Evolutionary conservation across 2,113 vertebrate species (phyloP).

Genomic region (Callipepla californica): DNA sequence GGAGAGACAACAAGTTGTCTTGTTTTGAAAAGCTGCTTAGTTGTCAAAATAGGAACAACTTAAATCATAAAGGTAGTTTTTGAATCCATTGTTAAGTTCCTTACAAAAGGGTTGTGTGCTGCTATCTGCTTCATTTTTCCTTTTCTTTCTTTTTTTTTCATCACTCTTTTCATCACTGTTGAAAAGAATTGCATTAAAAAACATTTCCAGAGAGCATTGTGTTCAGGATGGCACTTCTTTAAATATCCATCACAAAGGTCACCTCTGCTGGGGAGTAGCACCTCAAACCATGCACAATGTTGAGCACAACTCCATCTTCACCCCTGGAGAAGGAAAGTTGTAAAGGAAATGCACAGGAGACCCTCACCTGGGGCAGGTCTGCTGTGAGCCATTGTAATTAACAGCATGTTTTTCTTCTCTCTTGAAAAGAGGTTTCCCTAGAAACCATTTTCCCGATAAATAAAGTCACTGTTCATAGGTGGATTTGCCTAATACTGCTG

Average conservation of each 20-base stretch:
- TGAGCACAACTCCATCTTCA: not conserved
- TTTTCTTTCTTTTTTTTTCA: not conserved
- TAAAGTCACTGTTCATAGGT: slow-evolving; percentile 18
- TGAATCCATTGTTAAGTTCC: not conserved
- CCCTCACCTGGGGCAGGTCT: not conserved
- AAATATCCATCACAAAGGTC: not conserved
- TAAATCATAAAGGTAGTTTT: not conserved
- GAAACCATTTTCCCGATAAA: slow-evolving; percentile 60
- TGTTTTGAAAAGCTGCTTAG: not conserved
- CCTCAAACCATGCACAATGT: not conserved
- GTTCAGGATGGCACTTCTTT: not conserved
- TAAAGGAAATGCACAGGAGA: not conserved
- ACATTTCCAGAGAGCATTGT: not conserved
- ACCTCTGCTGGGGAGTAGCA: not conserved
- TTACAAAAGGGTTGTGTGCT: not conserved
- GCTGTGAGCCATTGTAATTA: slow-evolving; percentile 15
- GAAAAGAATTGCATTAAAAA: not conserved
- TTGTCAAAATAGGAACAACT: not conserved
- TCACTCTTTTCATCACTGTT: not conserved
- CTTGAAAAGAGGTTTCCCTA: slow-evolving; percentile 58
- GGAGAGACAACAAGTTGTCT: not conserved
- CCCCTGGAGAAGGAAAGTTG: not conserved
- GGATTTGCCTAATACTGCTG: slow-evolving; percentile 26
- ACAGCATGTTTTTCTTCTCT: not conserved
- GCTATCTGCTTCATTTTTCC: not conserved